Conservation (phyloP, 2,113 vertebrate genomes). For the Leuciscus idus region DNA sequence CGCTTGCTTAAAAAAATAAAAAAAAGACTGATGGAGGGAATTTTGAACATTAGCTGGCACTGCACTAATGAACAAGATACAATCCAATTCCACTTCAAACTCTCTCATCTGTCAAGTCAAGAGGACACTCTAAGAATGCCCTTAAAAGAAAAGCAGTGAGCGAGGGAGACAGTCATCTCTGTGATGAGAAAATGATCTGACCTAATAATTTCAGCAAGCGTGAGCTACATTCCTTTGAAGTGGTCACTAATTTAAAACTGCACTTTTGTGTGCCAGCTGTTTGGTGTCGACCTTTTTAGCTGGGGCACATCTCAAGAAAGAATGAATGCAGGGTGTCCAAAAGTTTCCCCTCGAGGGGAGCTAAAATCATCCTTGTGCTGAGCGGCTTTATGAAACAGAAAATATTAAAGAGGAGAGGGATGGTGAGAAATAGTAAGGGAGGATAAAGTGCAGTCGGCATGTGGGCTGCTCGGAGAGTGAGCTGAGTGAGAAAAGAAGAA, state of each 20-base stretch:
- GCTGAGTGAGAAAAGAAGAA: neutral
- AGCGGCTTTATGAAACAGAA: neutral
- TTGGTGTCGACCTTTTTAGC: neutral
- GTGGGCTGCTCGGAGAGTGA: neutral
- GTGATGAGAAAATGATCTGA: neutral
- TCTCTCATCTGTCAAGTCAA: constrained; percentile 31
- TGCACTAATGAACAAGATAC: neutral
- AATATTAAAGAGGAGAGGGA: constrained; percentile 1
- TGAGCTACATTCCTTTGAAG: neutral
- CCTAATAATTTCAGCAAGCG: constrained; percentile 24
- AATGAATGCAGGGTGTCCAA: constrained; percentile 20
- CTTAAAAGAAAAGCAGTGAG: constrained; percentile 34
- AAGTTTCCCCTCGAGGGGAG: neutral
- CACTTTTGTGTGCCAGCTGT: constrained; percentile 19
- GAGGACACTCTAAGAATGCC: neutral
- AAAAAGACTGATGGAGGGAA: too few relatives aligned
- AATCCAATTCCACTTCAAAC: constrained; percentile 37
- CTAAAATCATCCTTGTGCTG: constrained; percentile 20
- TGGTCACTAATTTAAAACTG: constrained; percentile 15
- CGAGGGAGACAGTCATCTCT: constrained; percentile 24
- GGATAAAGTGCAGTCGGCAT: neutral
- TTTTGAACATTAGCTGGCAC: constrained; percentile 12
- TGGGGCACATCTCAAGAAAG: neutral
- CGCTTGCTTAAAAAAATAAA: neutral
- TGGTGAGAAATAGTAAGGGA: neutral